Conservation (phyloP, 2,888 invertebrate genomes). For the Acleris emargana region DNA sequence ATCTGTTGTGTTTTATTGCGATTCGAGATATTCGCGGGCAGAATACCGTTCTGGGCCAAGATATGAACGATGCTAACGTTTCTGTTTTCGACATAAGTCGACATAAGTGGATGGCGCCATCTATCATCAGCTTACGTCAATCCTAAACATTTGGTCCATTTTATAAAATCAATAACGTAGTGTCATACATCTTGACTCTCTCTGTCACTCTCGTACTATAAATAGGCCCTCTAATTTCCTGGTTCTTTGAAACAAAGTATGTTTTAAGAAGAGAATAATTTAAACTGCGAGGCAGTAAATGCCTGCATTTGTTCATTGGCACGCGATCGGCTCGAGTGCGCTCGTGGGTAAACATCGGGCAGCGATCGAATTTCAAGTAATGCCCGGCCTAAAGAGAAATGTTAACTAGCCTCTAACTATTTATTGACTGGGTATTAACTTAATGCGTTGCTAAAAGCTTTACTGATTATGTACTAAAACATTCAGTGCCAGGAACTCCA, state of each 20-base stretch:
- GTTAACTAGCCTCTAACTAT: slow-evolving; percentile 51
- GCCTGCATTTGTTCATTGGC: slow-evolving; percentile 63
- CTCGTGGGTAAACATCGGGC: slow-evolving; percentile 49
- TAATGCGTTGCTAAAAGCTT: slow-evolving; percentile 30
- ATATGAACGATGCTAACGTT: no score
- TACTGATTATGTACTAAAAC: slow-evolving; percentile 13
- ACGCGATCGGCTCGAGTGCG: slow-evolving; percentile 57
- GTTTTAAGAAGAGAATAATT: slow-evolving; percentile 3
- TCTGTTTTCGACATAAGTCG: no score
- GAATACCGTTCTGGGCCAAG: no score
- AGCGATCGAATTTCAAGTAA: slow-evolving; percentile 73
- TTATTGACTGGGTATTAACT: slow-evolving; percentile 48
- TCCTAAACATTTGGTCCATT: no score
- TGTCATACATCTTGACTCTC: no score
- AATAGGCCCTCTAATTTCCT: no score
- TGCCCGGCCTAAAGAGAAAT: slow-evolving; percentile 54
- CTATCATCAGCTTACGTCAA: no score
- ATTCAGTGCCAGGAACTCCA: background rate
- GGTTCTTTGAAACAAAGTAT: no score
- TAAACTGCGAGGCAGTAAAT: slow-evolving; percentile 17
- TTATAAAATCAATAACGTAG: no score
- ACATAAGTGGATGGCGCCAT: no score
- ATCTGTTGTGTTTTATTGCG: background rate
- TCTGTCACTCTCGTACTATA: no score
- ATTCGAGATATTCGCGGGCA: no score